Conservation (phyloP, 37 sponge, comb jelly and placozoan species). For the Theonella swinhoei region DNA sequence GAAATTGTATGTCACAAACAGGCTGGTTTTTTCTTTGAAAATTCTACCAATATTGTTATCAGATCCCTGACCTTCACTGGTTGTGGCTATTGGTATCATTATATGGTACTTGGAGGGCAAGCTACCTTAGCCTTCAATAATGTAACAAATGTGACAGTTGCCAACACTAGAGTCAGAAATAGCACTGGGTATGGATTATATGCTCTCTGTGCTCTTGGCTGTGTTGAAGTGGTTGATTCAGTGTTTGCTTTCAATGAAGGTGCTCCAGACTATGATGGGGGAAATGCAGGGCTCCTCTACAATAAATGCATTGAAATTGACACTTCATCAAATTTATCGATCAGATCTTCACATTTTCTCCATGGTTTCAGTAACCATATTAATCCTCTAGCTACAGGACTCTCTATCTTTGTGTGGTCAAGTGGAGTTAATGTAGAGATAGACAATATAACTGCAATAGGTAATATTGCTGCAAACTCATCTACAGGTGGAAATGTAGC, state of each 20-base stretch:
- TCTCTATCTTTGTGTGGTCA: not conserved
- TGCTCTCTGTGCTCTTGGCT: not conserved
- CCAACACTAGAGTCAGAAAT: not conserved
- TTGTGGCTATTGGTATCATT: not conserved
- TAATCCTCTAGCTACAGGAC: not conserved
- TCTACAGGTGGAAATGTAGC: slow-evolving; percentile 1
- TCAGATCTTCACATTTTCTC: not conserved
- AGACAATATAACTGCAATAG: not conserved
- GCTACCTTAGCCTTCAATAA: not conserved
- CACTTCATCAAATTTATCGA: not conserved
- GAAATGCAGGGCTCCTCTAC: not conserved
- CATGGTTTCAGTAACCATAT: not conserved
- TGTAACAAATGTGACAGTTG: not conserved
- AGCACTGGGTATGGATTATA: not conserved
- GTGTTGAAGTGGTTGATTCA: not conserved
- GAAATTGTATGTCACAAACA: not conserved
- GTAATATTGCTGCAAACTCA: not conserved
- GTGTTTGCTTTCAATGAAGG: not conserved
- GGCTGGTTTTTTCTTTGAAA: not conserved
- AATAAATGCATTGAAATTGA: not conserved
- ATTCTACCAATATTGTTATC: not conserved
- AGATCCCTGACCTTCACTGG: not conserved
- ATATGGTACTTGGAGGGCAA: too few relatives aligned
- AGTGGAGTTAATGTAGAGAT: not conserved
- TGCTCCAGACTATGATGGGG: not conserved